These are phyloP conservation scores for Drosophila pseudoobscura DNA, from an alignment of 1,140 invertebrate genomes.

Conservation along the genomic window DNA sequence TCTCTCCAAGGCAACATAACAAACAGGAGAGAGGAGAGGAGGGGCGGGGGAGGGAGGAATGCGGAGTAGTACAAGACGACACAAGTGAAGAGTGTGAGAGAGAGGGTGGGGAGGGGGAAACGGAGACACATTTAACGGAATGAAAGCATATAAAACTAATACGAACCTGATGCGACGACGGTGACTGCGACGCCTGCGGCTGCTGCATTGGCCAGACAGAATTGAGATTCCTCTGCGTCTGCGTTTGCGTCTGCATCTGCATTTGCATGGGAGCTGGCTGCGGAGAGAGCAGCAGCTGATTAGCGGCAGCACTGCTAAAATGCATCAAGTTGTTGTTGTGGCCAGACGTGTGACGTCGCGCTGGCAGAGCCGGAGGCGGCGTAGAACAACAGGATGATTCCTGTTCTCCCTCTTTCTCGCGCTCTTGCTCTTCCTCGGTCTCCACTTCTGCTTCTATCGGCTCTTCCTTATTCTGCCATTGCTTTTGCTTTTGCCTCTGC, in stretches of 20 bases:
- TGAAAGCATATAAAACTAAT: constrained; percentile 45
- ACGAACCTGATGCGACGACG: constrained; percentile 51
- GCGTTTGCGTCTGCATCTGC: constrained; percentile 8
- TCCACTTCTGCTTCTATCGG: constrained; percentile 18
- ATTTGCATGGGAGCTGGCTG: constrained; percentile 23
- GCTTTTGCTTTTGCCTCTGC: constrained; percentile 17
- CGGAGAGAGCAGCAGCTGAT: constrained; percentile 19
- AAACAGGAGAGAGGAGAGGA: constrained; percentile 1
- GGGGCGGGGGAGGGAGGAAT: background rate
- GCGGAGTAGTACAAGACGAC: too few relatives aligned
- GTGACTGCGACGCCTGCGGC: constrained; percentile 18
- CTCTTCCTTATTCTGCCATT: constrained; percentile 30
- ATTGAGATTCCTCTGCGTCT: constrained; percentile 51
- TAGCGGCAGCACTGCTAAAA: constrained; percentile 43
- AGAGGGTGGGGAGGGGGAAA: background rate
- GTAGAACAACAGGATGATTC: constrained; percentile 48
- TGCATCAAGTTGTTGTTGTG: constrained; percentile 59
- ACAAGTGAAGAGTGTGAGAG: too few relatives aligned
- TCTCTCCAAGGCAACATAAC: constrained; percentile 46
- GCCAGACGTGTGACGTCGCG: constrained; percentile 62
- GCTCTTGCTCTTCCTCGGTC: constrained; percentile 20
- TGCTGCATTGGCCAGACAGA: constrained; percentile 51
- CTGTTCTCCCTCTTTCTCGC: constrained; percentile 18
- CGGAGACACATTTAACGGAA: constrained; percentile 37
- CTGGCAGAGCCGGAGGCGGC: constrained; percentile 68